Percentiles rank a stretch among this genome's conserved stretches.
Evolutionary conservation across 2,888 invertebrate genomes (phyloP).

Genomic region (Amorpha juglandis): DNA sequence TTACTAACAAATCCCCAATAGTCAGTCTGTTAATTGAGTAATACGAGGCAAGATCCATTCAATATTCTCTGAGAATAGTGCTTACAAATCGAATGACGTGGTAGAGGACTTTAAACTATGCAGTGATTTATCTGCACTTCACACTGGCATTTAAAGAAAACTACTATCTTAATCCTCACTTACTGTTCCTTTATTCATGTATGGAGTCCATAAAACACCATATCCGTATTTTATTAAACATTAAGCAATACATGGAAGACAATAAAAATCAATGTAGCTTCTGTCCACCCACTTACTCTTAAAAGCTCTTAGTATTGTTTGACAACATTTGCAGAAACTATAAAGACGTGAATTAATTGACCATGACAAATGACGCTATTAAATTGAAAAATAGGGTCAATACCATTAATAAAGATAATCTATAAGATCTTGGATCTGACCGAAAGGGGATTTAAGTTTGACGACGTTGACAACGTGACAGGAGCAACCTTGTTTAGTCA

Average conservation of each 20-base stretch:
- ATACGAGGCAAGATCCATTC: too few relatives aligned
- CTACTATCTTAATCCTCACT: neutral
- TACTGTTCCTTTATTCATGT: neutral
- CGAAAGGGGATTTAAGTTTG: slow-evolving; percentile 6
- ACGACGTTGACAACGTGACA: neutral
- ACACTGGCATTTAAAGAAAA: neutral
- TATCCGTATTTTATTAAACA: neutral
- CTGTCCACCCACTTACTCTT: slow-evolving; percentile 8
- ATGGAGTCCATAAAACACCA: neutral
- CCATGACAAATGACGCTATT: neutral
- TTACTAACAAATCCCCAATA: too few relatives aligned
- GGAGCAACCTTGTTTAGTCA: neutral
- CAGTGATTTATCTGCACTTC: neutral
- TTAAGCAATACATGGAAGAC: slow-evolving; percentile 3
- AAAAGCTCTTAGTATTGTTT: neutral
- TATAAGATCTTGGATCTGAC: neutral
- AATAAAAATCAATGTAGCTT: slow-evolving; percentile 1
- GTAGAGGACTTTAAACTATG: neutral
- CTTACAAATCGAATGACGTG: too few relatives aligned
- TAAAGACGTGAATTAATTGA: neutral
- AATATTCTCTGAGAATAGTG: too few relatives aligned
- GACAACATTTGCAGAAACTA: neutral
- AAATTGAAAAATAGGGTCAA: neutral
- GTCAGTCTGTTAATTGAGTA: too few relatives aligned
- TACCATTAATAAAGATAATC: slow-evolving; percentile 4